Evolutionary conservation across 2,797 vertebrate species (phyloP), one percentile per base, ranked within the genome.

Genomic region (Mormyrops attenuatus): DNA sequence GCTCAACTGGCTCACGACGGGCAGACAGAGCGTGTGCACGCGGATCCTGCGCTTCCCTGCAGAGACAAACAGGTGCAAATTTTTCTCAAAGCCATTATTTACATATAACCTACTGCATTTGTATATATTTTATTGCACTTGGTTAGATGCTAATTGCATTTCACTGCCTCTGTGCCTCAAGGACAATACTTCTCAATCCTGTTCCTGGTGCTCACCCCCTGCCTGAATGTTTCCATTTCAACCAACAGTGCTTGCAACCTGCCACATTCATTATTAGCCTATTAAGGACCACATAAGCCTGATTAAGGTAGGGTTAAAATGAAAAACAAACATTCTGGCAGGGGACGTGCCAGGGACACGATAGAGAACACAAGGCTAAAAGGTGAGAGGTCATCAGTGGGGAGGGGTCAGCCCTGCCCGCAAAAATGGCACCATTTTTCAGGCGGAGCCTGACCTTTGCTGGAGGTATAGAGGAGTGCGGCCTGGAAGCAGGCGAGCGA

Each of bases 401-500:
- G 80, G 82, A 22, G 47, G 20, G 47, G 8, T 13, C 47, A 85
- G 82, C 44, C 7, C 17, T 4, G 13, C 73, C 30, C 9, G 53
- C 49, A 11, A 30, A 66, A 66, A 13, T 3, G n/a, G n/a, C 22
- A 26, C 7, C 57, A 66, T 30, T 66, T 66, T 11, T 30, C 60
- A 66, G 60, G 8, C 22, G 22, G 26, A 30, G 26, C 20, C 15
- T 91, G 94, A 99, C 98, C 98, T 98, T 98, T 99, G 93, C 97
- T 98, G 87, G 99, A 99, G 3, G 98, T 99, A 93, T 99, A 99
- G 5, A 99, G 94, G 57, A 99, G 95, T 26, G 99, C 98, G 0
- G 98, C 98, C 89, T 99, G 99, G 94, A 99, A 99, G 93, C 98
- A 99, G 90, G 97, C 98, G 73, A 99, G 95, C 7, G 99, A 97